Evolutionary conservation across 2,888 invertebrate species (phyloP).

Genomic region (Agriotes lineatus): DNA sequence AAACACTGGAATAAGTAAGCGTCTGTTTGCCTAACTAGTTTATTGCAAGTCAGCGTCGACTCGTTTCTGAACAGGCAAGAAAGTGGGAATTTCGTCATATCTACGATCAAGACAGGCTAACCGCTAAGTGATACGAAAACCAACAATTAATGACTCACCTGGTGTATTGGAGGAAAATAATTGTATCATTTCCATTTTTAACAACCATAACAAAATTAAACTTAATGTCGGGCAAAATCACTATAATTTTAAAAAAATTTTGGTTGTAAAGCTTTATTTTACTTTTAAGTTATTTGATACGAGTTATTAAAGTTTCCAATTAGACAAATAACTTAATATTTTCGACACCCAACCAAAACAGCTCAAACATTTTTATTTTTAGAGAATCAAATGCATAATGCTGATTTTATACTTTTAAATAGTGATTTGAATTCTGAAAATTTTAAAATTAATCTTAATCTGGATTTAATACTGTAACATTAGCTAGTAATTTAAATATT

Average conservation of each 20-base stretch:
- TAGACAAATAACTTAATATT: background rate
- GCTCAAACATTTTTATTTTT: too few relatives aligned
- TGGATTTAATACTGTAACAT: too few relatives aligned
- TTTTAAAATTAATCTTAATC: too few relatives aligned
- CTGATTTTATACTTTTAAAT: too few relatives aligned
- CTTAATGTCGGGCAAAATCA: conserved; percentile 16
- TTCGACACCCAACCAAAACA: too few relatives aligned
- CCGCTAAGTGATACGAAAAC: background rate
- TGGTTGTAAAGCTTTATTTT: background rate
- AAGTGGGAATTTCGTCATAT: background rate
- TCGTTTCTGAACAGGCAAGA: background rate
- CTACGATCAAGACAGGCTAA: background rate
- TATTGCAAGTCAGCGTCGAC: background rate
- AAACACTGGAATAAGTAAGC: background rate
- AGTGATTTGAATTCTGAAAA: too few relatives aligned
- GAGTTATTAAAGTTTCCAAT: background rate
- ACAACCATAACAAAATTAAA: conserved; percentile 23
- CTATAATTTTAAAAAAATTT: conserved; percentile 15
- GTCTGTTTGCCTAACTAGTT: background rate
- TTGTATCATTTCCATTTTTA: conserved; percentile 31
- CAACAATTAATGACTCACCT: conserved; percentile 26
- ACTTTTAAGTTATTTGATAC: background rate
- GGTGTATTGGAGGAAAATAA: conserved; percentile 21
- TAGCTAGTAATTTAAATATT: too few relatives aligned
- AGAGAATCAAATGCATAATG: too few relatives aligned